Evolutionary conservation across 2,888 invertebrate species (phyloP).

Genomic region (Pyralis farinalis): DNA sequence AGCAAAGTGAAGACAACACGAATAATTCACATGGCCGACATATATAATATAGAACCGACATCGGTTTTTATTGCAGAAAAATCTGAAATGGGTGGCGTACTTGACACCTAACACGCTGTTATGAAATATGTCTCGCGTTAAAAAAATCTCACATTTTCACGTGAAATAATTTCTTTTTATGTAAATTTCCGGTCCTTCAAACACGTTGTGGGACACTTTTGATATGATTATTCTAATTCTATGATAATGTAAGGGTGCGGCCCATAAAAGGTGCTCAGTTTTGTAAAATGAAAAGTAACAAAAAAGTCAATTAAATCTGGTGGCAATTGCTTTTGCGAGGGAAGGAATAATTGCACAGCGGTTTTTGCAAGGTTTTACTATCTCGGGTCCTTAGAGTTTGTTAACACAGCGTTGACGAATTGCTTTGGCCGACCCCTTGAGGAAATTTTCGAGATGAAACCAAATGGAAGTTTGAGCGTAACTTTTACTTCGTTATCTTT

Average conservation of each 20-base stretch:
- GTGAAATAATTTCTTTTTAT: constrained; percentile 2
- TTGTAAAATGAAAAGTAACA: constrained; percentile 22
- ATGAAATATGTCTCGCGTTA: background rate
- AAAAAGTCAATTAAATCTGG: constrained; percentile 12
- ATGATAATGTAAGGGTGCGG: background rate
- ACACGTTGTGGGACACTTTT: background rate
- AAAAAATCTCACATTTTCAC: background rate
- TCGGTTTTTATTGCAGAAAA: background rate
- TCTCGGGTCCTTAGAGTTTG: constrained; percentile 19
- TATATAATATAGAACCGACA: no score
- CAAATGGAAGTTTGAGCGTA: constrained; percentile 19
- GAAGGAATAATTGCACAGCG: constrained; percentile 35
- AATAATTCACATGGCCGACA: no score
- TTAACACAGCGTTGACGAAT: constrained; percentile 37
- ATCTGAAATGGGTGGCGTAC: background rate
- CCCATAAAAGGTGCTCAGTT: constrained; percentile 2
- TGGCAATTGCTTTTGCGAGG: constrained; percentile 30
- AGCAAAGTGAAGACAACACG: no score
- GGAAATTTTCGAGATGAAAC: constrained; percentile 23
- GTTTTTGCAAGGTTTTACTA: constrained; percentile 14
- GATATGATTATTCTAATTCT: constrained; percentile 6
- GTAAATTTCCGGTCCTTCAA: background rate
- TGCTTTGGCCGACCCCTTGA: constrained; percentile 26
- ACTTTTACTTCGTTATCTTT: constrained; percentile 47
- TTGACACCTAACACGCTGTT: constrained; percentile 2